phyloP scores from a whole-genome alignment of 2,888 invertebrate species.

The Harpagoxenus sublaevis region DNA sequence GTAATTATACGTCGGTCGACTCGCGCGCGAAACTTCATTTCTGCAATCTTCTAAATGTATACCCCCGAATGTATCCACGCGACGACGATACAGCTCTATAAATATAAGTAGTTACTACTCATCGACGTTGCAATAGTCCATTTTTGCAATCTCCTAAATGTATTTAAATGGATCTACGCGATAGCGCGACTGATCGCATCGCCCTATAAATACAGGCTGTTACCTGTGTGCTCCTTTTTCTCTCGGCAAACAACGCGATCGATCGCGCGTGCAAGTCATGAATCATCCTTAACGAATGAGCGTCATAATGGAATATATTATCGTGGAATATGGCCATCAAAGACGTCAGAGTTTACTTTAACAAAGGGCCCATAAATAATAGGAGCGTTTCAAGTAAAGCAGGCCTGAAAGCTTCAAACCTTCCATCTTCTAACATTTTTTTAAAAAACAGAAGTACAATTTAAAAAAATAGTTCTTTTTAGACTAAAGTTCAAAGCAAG shows the following conservation, averaged over 20 bases:
- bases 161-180: conserved; percentile 55
- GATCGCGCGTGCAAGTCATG: conserved; percentile 56
- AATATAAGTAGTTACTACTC: conserved; percentile 51
- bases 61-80: conserved; percentile 40
- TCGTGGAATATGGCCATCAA: conserved; percentile 50
- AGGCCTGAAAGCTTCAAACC: conserved; percentile 23
- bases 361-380: conserved; percentile 46
- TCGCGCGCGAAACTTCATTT: conserved; percentile 54
- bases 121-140: conserved; percentile 54
- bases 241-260: conserved; percentile 55
- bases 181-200: conserved; percentile 53
- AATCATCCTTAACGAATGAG: conserved; percentile 57
- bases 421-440: not conserved
- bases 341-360: conserved; percentile 51
- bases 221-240: conserved; percentile 50
- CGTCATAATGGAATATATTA: conserved; percentile 56
- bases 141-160: conserved; percentile 57
- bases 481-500: conserved; percentile 6
- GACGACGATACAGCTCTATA: conserved; percentile 46
- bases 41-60: conserved; percentile 55
- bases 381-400: conserved; percentile 41
- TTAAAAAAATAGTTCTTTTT: not conserved
- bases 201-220: conserved; percentile 55
- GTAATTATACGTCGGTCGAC: conserved; percentile 51
- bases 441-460: not conserved